Evolutionary conservation across 2,888 invertebrate genomes (phyloP).

Genomic region (Camptogramma bilineatum): DNA sequence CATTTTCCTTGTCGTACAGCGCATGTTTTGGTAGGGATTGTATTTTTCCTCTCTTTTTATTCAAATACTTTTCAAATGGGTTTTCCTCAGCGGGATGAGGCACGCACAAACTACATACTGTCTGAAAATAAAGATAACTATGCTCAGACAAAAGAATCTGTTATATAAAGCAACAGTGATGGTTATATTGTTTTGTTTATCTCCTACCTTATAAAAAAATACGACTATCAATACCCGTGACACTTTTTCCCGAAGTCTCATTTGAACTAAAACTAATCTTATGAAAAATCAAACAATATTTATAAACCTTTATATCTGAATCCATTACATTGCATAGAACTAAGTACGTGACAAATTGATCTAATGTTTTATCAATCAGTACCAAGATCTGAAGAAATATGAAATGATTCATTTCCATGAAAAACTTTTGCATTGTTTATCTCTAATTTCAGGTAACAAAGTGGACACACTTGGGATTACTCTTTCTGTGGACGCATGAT

Average conservation of each 20-base stretch:
- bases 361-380: constrained; percentile 11
- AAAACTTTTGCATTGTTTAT: not conserved
- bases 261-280: constrained; percentile 49
- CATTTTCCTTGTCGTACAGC: constrained; percentile 20
- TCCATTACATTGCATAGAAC: constrained; percentile 33
- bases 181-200: not conserved
- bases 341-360: constrained; percentile 43
- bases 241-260: constrained; percentile 64
- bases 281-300: constrained; percentile 40
- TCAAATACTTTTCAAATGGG: constrained; percentile 29
- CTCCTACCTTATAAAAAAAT: constrained; percentile 55
- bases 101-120: constrained; percentile 50
- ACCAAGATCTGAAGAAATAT: constrained; percentile 7
- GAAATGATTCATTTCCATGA: not conserved
- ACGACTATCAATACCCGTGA: constrained; percentile 51
- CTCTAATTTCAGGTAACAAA: constrained; percentile 24
- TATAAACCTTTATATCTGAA: constrained; percentile 42
- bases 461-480: not conserved
- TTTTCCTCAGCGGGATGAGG: constrained; percentile 46
- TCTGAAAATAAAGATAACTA: constrained; percentile 50
- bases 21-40: constrained; percentile 5
- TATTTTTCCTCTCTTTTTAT: constrained; percentile 13
- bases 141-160: not conserved
- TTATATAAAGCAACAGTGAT: not conserved
- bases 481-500: not conserved